Conservation (phyloP, 2,797 vertebrate genomes). For the Galagoides demidoff region DNA sequence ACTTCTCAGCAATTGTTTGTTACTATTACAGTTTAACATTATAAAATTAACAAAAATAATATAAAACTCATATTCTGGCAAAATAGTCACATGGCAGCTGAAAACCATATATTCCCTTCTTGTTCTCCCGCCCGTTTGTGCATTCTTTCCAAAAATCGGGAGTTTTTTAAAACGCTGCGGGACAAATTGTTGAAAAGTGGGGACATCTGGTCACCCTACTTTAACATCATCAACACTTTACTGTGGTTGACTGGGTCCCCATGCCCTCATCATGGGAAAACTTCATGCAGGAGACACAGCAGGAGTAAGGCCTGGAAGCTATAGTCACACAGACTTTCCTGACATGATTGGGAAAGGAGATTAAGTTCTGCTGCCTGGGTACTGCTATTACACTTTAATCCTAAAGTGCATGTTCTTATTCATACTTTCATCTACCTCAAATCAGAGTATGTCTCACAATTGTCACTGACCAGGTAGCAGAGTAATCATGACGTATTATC, state of each 20-base stretch:
- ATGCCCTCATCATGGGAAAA: neutral
- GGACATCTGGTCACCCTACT: no score
- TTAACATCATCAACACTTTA: no score
- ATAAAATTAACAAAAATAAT: no score
- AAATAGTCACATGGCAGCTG: no score
- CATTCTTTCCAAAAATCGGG: no score
- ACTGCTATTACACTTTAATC: neutral
- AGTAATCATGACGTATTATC: fast-evolving
- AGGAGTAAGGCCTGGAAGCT: neutral
- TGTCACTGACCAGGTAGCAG: neutral
- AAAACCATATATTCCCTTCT: no score
- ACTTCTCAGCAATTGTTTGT: no score
- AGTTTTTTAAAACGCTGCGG: no score
- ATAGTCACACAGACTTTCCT: neutral
- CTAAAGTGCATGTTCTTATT: neutral
- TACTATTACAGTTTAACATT: no score
- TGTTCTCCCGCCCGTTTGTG: no score
- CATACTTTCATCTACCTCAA: neutral
- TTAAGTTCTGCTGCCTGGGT: neutral
- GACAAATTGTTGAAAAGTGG: no score
- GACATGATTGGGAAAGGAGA: neutral
- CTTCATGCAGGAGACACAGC: neutral
- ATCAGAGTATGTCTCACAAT: neutral
- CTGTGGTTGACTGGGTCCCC: neutral
- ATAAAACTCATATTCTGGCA: no score